These are phyloP conservation scores for Drosophila guanche DNA, from an alignment of 1,140 invertebrate genomes.

Conservation along the genomic window DNA sequence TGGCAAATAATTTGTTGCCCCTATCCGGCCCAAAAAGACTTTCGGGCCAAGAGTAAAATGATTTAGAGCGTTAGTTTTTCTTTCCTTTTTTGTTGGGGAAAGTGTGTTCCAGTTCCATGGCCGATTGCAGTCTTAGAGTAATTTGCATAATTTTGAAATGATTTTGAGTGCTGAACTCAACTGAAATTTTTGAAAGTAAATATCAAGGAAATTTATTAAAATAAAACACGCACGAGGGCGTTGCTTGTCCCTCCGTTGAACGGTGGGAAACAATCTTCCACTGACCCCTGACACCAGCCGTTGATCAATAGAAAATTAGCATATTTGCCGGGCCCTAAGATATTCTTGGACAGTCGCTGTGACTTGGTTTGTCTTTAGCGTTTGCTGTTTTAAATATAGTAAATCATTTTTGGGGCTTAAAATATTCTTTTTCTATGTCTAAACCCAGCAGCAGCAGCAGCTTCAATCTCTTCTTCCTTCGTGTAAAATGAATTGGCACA, in stretches of 20 bases:
- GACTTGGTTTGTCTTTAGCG: too few species aligned
- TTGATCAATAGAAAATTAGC: too few species aligned
- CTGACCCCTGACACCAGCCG: not conserved
- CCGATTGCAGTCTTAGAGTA: constrained; percentile 30
- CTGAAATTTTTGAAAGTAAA: constrained; percentile 39
- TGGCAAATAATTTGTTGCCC: constrained; percentile 69
- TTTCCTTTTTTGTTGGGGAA: constrained; percentile 53
- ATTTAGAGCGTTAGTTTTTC: constrained; percentile 60
- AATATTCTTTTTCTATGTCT: too few species aligned
- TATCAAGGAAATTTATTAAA: constrained; percentile 19
- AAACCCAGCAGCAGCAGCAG: too few species aligned
- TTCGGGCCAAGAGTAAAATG: constrained; percentile 35
- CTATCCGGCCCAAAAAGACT: constrained; percentile 48
- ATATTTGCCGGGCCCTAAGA: too few species aligned
- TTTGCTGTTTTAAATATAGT: too few species aligned
- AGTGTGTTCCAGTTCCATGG: constrained; percentile 53
- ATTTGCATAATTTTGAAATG: constrained; percentile 73
- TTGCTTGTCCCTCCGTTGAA: too few species aligned
- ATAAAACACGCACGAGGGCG: constrained; percentile 7
- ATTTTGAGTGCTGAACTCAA: constrained; percentile 31
- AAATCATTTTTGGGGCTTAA: too few species aligned
- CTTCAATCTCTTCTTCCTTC: too few species aligned
- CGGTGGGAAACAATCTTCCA: constrained; percentile 29
- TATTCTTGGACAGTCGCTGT: too few species aligned
- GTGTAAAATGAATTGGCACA: too few species aligned